Evolutionary conservation across 2,797 vertebrate species (phyloP).

Genomic region (Muscicapa comitata): DNA sequence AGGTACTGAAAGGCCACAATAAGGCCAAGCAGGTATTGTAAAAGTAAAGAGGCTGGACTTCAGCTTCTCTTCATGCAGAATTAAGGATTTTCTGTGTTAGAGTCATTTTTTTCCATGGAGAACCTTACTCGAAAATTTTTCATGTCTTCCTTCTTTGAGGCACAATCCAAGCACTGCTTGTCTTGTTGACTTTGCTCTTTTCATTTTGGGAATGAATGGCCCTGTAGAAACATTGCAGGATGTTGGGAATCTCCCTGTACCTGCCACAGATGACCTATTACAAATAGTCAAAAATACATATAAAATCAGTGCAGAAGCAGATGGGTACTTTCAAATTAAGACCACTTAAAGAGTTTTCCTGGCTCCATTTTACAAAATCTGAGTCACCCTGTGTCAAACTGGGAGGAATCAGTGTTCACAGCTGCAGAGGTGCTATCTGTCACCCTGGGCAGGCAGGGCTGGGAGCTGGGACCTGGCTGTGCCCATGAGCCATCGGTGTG

Average conservation of each 20-base stretch:
- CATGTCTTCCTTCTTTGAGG: neutral
- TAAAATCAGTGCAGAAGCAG: neutral
- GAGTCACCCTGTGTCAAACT: neutral
- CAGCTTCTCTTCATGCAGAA: neutral
- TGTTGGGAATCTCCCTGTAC: neutral
- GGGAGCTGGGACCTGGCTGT: neutral
- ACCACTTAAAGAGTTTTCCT: slow-evolving; percentile 24
- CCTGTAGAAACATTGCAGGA: neutral
- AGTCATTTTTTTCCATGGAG: neutral
- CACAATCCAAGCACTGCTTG: neutral
- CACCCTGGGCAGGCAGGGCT: neutral
- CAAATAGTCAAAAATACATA: neutral
- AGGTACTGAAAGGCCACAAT: neutral
- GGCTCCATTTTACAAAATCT: slow-evolving; percentile 7
- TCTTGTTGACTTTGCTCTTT: neutral
- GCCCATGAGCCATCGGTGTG: accelerated
- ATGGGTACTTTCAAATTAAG: neutral
- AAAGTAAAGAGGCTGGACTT: neutral
- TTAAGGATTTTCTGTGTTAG: neutral
- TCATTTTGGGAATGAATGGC: neutral
- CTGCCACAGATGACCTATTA: neutral
- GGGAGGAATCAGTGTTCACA: slow-evolving; percentile 26
- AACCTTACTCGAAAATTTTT: neutral
- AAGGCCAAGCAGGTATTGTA: neutral
- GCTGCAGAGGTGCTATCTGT: slow-evolving; percentile 15